These are phyloP conservation scores for Lycaena phlaeas DNA, from an alignment of 2,888 invertebrate genomes.

Conservation along the genomic window DNA sequence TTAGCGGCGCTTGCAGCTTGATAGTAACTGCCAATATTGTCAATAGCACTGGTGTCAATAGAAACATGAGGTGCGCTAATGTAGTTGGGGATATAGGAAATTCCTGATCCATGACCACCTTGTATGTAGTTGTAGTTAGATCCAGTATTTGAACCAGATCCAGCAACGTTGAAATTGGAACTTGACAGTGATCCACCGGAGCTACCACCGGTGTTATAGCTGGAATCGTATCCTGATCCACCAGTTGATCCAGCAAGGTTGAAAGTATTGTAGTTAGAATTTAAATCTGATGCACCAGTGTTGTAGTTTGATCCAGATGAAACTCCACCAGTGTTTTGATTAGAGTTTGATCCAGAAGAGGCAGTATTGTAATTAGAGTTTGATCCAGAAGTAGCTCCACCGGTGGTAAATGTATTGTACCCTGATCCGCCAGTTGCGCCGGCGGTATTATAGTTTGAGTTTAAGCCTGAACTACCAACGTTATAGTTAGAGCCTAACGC, in stretches of 20 bases:
- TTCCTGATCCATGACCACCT: conserved; percentile 15
- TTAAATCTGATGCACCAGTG: background rate
- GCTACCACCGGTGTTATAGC: conserved; percentile 8
- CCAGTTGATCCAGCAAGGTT: too few relatives aligned
- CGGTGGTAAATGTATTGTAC: conserved; percentile 10
- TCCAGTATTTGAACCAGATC: conserved; percentile 15
- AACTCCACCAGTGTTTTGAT: background rate
- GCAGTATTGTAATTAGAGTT: background rate
- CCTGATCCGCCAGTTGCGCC: conserved; percentile 1
- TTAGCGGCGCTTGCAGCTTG: conserved; percentile 22
- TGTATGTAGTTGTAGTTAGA: conserved; percentile 15
- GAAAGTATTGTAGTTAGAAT: background rate
- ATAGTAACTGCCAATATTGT: conserved; percentile 21
- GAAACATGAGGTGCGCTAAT: conserved; percentile 21
- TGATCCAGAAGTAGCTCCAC: background rate
- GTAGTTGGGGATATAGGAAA: conserved; percentile 21
- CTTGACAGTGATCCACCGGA: conserved; percentile 4
- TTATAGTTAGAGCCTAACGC: conserved; percentile 10
- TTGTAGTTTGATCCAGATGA: conserved; percentile 1
- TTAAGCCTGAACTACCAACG: conserved; percentile 11
- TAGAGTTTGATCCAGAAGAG: background rate
- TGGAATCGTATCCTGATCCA: too few relatives aligned
- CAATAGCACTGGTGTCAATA: conserved; percentile 18
- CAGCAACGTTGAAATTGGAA: background rate
- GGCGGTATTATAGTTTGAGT: conserved; percentile 7